A percentile compares a stretch with the other conserved stretches of the same genome.
Conservation (phyloP, 2,797 vertebrate genomes). For the Gambelia wislizenii region DNA sequence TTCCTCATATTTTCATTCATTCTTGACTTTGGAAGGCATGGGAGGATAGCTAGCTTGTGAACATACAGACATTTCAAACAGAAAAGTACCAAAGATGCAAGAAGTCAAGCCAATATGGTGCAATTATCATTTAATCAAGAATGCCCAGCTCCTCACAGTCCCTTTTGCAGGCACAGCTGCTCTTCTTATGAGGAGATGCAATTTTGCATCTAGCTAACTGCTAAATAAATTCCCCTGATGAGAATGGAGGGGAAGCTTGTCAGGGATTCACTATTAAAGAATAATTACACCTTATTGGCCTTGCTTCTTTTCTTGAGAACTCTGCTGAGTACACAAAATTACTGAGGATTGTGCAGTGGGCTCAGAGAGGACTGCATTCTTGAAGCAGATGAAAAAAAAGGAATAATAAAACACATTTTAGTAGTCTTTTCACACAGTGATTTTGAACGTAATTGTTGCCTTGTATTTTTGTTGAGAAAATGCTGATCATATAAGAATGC, state of each 20-base stretch:
- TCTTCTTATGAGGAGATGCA: background rate
- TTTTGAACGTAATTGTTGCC: too few relatives aligned
- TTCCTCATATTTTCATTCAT: too few relatives aligned
- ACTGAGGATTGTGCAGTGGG: background rate
- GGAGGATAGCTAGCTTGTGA: background rate
- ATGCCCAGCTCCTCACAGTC: background rate
- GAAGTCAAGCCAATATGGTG: background rate
- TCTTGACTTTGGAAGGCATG: background rate
- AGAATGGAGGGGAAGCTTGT: background rate
- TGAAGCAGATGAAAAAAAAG: background rate
- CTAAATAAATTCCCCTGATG: constrained; percentile 8
- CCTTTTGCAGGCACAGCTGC: background rate
- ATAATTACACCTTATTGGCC: constrained; percentile 21
- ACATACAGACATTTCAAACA: background rate
- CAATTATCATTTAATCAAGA: constrained; percentile 12
- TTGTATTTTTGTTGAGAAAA: background rate
- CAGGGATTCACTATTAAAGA: constrained; percentile 1
- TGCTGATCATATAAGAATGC: too few relatives aligned
- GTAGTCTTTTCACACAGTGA: too few relatives aligned
- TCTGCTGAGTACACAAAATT: background rate
- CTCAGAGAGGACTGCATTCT: too few relatives aligned
- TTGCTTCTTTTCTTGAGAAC: background rate
- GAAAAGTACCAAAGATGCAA: background rate
- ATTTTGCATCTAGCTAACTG: constrained; percentile 2
- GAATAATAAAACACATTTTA: background rate